Base-by-base conservation (phyloP, 2,888 invertebrate species). In the Saturnia pavonia region DNA sequence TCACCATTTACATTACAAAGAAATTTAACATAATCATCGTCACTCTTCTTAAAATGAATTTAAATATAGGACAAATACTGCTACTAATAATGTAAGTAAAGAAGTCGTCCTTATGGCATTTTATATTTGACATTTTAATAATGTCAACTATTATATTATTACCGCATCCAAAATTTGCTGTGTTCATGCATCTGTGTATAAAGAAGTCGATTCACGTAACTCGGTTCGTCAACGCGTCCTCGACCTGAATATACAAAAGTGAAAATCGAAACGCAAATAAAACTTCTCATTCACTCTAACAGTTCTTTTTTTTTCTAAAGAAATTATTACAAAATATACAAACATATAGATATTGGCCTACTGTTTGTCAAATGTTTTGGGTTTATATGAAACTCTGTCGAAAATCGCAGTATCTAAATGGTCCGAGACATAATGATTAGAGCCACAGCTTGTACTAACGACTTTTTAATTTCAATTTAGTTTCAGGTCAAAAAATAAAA, bases 221-320 rank as follows among this genome's bases (percentile, higher is more conserved):
- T 72, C 74, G 71, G 73, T 72, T 45, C 72, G 75, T 74, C 76
- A 70, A 72, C 74, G 73, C 84, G 92, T 89, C 92, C 92, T 92
- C 92, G 92, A 92, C 92, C 92, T 79, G 79, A 79, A 88, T 88
- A 81, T 74, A 77, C 79, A 80, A 85, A 86, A 89, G 92, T 88
- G 92, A 92, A 93, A 93, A 90, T 89, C 84, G 74, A 76, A 80
- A 79, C 80, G 81, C 84, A 81, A 88, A 71, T 65, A 68, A 69
- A 42, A 68, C 68, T 68, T 65, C 68, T 63, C 51, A 51, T 71
- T 65, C 65, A 27, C 65, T 75, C 67, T 73, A 71, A 71, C 72
- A 70, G 73, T 76, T 76, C 75, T 79, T 75, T 75, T 72, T 71
- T 71, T 34, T 19, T 51, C 14, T 27, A 54, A 54, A 78, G 77